Evolutionary conservation across 2,888 invertebrate genomes (phyloP).

Genomic region (Caenorhabditis wallacei): DNA sequence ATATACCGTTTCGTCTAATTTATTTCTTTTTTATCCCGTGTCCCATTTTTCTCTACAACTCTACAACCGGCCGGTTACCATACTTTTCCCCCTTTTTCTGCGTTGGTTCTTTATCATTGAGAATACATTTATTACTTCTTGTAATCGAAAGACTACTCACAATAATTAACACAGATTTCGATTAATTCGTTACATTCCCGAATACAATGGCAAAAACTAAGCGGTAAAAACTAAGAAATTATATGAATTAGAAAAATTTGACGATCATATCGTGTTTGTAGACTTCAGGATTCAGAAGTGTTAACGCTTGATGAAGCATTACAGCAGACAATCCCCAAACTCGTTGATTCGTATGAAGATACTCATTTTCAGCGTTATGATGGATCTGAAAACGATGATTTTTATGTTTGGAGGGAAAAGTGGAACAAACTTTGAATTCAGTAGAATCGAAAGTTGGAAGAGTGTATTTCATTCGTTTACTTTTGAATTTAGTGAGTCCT

Average conservation of each 20-base stretch:
- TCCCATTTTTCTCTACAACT: slow-evolving; percentile 7
- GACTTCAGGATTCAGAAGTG: slow-evolving; percentile 63
- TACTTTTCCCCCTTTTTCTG: slow-evolving; percentile 22
- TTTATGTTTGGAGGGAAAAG: background rate
- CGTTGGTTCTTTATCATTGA: slow-evolving; percentile 4
- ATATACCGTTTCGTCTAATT: slow-evolving; percentile 37
- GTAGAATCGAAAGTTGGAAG: slow-evolving; percentile 71
- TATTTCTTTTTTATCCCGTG: slow-evolving; percentile 44
- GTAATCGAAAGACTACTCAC: background rate
- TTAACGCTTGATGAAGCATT: slow-evolving; percentile 73
- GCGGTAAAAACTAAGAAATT: background rate
- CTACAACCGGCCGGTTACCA: slow-evolving; percentile 14
- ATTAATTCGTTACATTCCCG: background rate
- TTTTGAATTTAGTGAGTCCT: slow-evolving; percentile 70
- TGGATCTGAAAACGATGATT: slow-evolving; percentile 57
- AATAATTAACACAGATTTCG: too few species aligned
- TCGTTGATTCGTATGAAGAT: slow-evolving; percentile 61
- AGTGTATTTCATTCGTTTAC: slow-evolving; percentile 64
- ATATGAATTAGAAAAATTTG: slow-evolving; percentile 55
- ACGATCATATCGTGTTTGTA: slow-evolving; percentile 57
- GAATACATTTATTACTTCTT: slow-evolving; percentile 27
- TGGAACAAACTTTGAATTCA: slow-evolving; percentile 48
- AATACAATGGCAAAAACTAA: slow-evolving; percentile 21
- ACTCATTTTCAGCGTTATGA: slow-evolving; percentile 53
- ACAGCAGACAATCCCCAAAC: slow-evolving; percentile 78